Base-by-base conservation (phyloP, 2,888 invertebrate species). In the Seira sanloemensis region DNA sequence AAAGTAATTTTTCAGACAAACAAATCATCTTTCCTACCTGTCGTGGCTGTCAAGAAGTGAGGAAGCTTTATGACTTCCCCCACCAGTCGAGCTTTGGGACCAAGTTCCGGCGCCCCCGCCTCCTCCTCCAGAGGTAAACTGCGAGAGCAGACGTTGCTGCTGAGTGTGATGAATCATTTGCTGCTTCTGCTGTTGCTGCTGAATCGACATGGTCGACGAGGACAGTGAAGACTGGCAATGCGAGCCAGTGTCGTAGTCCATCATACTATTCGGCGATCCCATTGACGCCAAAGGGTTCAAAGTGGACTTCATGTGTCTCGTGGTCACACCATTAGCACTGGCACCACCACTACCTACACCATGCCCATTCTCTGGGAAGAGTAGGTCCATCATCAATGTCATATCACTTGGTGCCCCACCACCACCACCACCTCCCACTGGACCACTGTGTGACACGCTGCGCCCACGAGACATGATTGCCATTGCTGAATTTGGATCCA, bases 31-130 rank as follows among this genome's bases (percentile, higher is more conserved):
- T 72, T 72, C 23, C 76, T 76, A 88, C 88, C 88, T 88, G 86
- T 88, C 88, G 65, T 88, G 89, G 37, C 87, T 88, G 76, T 89
- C 89, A 74, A 89, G 81, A 7, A 89, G 79, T 1, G 87, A 83
- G 26, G 87, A 87, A n/a, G 87, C 81, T 58, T 86, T 86, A 54
- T 76, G 79, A 62, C 80, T 80, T 5, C 77, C 85, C 25, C 25
- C 78, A 16, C 75, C 67, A 12, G 58, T 21, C 1, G 82, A 72
- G 21, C 69, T 69, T 46, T 84, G 84, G 27, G 84, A 84, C 84
- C 84, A 84, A 19, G 84, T 78, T n/a, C 68, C 58, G 16, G n/a
- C n/a, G 2, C n/a, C n/a, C n/a, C 58, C 58, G 2, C 37, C 37
- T 37, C 37, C 37, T 7, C 37, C 73, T 78, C 71, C 84, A 7